Base-by-base conservation (phyloP, 1,140 invertebrate genomes). In the Papilio polyxenes region DNA sequence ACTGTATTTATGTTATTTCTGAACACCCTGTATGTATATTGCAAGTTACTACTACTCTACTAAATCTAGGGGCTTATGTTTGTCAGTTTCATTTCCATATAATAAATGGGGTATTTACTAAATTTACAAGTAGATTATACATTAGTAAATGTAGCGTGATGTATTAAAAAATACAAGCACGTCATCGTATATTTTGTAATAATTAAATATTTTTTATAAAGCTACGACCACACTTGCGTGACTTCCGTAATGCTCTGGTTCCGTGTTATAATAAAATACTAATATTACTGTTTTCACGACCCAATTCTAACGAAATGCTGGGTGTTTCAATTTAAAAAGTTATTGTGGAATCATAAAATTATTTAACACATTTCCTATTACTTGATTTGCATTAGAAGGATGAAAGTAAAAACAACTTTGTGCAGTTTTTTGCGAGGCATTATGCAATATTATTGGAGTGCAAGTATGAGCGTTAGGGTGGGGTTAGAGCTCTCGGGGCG, bases 211-310 rank as follows among this genome's bases (percentile, higher is more conserved):
- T 75, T 76, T 77, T 77, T 53, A 56, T 56, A 13, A 77, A 37
- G 75, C 75, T 8, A 4, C 23, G 49, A 74, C 7, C 37, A 48
- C 80, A 75, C 48, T 87, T 80, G 85, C 87, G 87, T 88, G 86
- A 86, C 83, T 85, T 80, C 80, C 75, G 79, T 23, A n/a, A 82
- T 49, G 53, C 62, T 53, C 69, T 82, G 76, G 76, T 75, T 82
- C 81, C 77, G 81, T 83, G 82, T 84, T 84, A 83, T 85, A 84
- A 86, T 86, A 82, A 85, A 82, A 77, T 53, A 69, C n/a, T 77
- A 20, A 74, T 69, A 23, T 40, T 59, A 62, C 5, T 17, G 3
- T 77, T 78, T 72, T 78, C 69, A 5, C 76, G 49, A 78, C 76
- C n/a, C 17, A 78, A 78, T 78, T 78, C 13, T 11, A 37, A 77